phyloP scores from a whole-genome alignment of 2,797 vertebrate species.

The Dermochelys coriacea region DNA sequence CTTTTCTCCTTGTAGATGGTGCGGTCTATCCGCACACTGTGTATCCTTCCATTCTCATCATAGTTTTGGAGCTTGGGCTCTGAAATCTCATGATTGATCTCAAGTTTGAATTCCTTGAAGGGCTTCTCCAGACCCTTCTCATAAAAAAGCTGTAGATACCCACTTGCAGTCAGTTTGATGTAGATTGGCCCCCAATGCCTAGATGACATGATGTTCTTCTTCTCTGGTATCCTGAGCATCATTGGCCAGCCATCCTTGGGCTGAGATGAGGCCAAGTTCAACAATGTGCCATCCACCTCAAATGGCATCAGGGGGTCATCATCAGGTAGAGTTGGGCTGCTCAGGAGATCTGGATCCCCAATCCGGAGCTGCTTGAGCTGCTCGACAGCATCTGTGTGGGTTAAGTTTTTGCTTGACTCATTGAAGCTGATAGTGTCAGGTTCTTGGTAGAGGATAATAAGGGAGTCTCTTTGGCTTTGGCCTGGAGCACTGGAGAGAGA shows the following conservation, averaged over 20 bases:
- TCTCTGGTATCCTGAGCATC: constrained; percentile 93
- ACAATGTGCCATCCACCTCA: constrained; percentile 68
- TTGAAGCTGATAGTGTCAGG: constrained; percentile 79
- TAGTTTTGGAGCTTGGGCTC: constrained; percentile 90
- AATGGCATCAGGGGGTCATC: constrained; percentile 79
- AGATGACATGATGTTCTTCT: constrained; percentile 94
- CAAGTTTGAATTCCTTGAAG: constrained; percentile 88
- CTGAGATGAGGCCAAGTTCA: constrained; percentile 74
- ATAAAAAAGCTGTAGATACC: constrained; percentile 88
- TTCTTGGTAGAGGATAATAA: constrained; percentile 80
- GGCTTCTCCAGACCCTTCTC: constrained; percentile 91
- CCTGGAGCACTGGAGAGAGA: constrained; percentile 69
- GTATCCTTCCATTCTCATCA: constrained; percentile 88
- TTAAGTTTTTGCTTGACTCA: constrained; percentile 69
- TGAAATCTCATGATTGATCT: constrained; percentile 87
- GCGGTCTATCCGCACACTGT: constrained; percentile 87
- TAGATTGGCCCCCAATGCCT: constrained; percentile 93
- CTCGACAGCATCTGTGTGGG: constrained; percentile 81
- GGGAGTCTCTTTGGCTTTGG: constrained; percentile 83
- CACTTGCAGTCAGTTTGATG: constrained; percentile 82
- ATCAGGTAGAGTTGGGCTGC: constrained; percentile 77
- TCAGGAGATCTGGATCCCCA: constrained; percentile 81
- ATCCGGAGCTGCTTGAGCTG: constrained; percentile 86
- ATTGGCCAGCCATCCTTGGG: constrained; percentile 89
- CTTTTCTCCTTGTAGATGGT: constrained; percentile 89